Base-by-base conservation (phyloP, 2,113 vertebrate genomes). In the Lipotes vexillifer region DNA sequence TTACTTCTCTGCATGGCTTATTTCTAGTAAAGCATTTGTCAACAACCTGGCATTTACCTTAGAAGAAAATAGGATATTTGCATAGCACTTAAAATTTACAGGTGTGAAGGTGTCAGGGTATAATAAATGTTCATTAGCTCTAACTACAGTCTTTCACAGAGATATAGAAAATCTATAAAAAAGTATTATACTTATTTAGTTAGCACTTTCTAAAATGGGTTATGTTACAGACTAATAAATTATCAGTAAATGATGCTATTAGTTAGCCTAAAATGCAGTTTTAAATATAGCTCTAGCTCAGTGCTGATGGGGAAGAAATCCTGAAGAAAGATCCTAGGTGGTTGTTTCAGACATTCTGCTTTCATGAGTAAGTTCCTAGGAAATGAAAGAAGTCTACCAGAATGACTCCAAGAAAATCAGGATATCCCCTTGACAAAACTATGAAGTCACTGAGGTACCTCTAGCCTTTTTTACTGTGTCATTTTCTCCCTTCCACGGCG, bases 41-140 rank as follows among this genome's bases (percentile, higher is more conserved):
- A 96, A 75, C 68, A 96, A 83, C 27, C 21, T 97, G 88, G 29
- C n/a, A 96, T 95, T 96, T 97, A 61, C 78, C 36, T 80, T 88
- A 85, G 57, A 41, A 87, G 92, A 93, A 97, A 75, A 59, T 18
- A 87, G 31, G 49, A 63, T 59, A 71, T 94, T 95, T 92, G n/a
- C 33, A 18, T 81, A 97, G 44, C 61, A 96, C n/a, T 94, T 96
- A 90, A 90, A 93, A 92, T 92, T 96, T 94, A 90, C 44, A 55
- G 31, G 20, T 52, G 31, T 84, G 17, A 86, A 66, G 55, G 52
- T 75, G 36, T 15, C 38, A 94, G 41, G 29, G 9, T 85, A 15
- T 77, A 84, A 88, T 90, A n/a, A 92, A 74, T 78, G 69, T 61
- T 93, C 66, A 78, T 96, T 93, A 85, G 52, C 9, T 20, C 31